Evolutionary conservation across 2,888 invertebrate species (phyloP).

Genomic region (Cantharis lateralis): DNA sequence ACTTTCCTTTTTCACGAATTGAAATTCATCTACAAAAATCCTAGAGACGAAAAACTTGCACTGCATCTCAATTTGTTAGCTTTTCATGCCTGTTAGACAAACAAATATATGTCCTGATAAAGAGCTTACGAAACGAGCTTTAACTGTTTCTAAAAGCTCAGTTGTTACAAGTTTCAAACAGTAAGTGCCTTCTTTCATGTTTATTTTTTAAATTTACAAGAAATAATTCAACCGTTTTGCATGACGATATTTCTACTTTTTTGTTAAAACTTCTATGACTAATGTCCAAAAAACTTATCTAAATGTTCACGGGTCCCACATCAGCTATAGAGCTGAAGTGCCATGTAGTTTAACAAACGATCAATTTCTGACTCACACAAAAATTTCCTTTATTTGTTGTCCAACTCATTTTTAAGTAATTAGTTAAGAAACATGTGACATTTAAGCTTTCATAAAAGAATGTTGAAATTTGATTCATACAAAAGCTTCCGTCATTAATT

Average conservation of each 20-base stretch:
- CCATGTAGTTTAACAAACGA: too few species aligned
- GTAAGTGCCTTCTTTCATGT: slow-evolving; percentile 17
- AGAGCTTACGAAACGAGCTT: slow-evolving; percentile 21
- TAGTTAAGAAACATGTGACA: too few species aligned
- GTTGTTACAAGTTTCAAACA: slow-evolving; percentile 21
- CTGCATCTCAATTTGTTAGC: slow-evolving; percentile 23
- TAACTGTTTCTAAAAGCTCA: slow-evolving; percentile 23
- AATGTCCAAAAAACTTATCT: too few species aligned
- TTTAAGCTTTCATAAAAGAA: too few species aligned
- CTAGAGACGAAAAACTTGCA: slow-evolving; percentile 12
- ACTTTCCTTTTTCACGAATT: not conserved
- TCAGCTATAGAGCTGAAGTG: too few species aligned
- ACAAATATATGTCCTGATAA: slow-evolving; percentile 28
- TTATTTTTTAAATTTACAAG: not conserved
- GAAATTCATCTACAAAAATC: not conserved
- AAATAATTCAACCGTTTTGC: not conserved
- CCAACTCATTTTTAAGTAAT: too few species aligned
- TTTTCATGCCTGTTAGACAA: slow-evolving; percentile 24
- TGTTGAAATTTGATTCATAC: too few species aligned
- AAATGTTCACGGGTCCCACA: too few species aligned
- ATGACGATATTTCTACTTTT: not conserved
- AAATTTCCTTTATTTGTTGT: too few species aligned
- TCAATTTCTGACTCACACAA: too few species aligned
- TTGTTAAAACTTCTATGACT: not conserved
- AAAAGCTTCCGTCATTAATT: too few species aligned